phyloP scores from a whole-genome alignment of 2,113 vertebrate genomes.

The Hippocampus mohnikei region DNA sequence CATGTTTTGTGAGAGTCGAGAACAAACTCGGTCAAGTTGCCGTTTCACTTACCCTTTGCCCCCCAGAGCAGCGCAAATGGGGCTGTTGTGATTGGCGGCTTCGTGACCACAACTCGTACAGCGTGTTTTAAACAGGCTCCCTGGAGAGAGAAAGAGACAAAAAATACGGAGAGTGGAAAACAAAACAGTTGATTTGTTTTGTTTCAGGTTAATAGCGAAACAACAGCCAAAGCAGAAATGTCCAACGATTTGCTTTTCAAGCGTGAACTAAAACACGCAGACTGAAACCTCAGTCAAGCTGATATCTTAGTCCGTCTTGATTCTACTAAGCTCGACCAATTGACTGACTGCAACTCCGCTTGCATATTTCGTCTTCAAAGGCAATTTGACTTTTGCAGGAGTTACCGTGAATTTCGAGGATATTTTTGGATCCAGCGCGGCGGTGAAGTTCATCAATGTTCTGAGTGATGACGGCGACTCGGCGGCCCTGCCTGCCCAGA shows the following conservation, averaged over 20 bases:
- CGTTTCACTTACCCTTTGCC: conserved; percentile 86
- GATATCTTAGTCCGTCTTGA: no score
- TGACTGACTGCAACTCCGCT: neutral
- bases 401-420: conserved; percentile 88
- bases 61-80: conserved; percentile 83
- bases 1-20: neutral
- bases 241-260: neutral
- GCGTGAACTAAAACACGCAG: neutral
- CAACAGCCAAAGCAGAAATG: neutral
- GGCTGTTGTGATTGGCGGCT: conserved; percentile 83
- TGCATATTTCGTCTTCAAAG: neutral
- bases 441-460: conserved; percentile 94
- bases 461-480: conserved; percentile 86
- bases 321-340: neutral
- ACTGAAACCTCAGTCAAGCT: no score
- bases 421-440: conserved; percentile 84
- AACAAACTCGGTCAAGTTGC: neutral
- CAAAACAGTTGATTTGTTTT: neutral
- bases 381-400: neutral
- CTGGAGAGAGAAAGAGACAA: conserved; percentile 56
- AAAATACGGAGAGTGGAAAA: neutral
- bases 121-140: conserved; percentile 91
- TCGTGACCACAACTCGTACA: conserved; percentile 86
- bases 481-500: conserved; percentile 81
- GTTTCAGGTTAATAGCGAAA: neutral